phyloP scores from a whole-genome alignment of 2,113 vertebrate species.

The Caranx melampygus region DNA sequence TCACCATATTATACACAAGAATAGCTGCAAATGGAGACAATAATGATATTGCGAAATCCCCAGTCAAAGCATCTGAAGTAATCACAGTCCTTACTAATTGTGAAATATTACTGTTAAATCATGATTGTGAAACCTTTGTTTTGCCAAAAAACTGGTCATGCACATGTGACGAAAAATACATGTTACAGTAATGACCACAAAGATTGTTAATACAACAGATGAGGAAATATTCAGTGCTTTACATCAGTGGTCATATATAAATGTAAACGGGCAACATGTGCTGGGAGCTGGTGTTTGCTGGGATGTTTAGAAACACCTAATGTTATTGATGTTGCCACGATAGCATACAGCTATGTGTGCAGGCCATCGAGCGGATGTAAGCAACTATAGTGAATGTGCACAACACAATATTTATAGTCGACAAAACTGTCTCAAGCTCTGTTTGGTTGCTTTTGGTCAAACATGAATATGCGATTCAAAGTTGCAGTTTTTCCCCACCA shows the following conservation, averaged over 20 bases:
- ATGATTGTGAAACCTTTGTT: too few species aligned
- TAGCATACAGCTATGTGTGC: background rate
- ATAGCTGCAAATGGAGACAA: background rate
- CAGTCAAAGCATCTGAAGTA: background rate
- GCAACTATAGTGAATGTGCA: too few species aligned
- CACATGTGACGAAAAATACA: background rate
- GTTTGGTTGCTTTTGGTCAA: background rate
- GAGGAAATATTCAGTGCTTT: too few species aligned
- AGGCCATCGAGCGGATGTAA: background rate
- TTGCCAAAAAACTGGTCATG: too few species aligned
- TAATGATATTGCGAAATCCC: background rate
- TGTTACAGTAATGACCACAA: background rate
- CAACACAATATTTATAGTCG: too few species aligned
- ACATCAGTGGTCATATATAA: too few species aligned
- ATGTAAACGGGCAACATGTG: background rate
- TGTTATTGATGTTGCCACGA: background rate
- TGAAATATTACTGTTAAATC: too few species aligned
- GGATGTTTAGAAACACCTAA: background rate
- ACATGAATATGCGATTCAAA: background rate
- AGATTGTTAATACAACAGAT: background rate
- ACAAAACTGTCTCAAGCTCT: too few species aligned
- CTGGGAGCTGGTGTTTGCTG: background rate
- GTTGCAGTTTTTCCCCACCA: background rate
- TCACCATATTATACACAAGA: background rate
- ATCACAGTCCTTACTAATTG: too few species aligned